A percentile compares a stretch with the other conserved stretches of the same genome.
These are phyloP conservation scores for Labrus mixtus DNA, from an alignment of 2,113 vertebrate genomes.

Conservation along the genomic window DNA sequence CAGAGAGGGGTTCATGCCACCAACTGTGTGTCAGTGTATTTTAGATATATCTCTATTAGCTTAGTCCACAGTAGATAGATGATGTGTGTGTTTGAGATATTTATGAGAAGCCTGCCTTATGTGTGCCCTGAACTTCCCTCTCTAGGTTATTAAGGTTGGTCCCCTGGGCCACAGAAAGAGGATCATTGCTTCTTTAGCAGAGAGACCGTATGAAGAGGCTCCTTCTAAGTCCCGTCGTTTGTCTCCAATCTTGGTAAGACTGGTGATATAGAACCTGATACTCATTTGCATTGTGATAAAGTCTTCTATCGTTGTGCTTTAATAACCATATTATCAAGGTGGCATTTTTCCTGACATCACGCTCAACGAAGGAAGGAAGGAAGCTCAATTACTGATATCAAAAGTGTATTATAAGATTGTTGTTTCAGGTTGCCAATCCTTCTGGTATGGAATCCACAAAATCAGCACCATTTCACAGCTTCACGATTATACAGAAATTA, in stretches of 20 bases:
- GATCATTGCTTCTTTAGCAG: slow-evolving; percentile 95
- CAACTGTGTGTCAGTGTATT: slow-evolving; percentile 55
- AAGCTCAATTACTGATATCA: background rate
- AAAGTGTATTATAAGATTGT: background rate
- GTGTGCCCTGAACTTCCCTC: slow-evolving; percentile 30
- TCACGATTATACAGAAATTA: background rate
- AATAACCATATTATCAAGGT: background rate
- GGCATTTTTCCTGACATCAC: background rate
- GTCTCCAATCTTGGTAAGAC: slow-evolving; percentile 94
- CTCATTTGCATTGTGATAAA: background rate
- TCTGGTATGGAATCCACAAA: background rate
- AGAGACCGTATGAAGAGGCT: slow-evolving; percentile 95
- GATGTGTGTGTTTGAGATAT: slow-evolving; percentile 28
- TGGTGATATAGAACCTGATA: background rate
- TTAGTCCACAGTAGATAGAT: slow-evolving; percentile 31
- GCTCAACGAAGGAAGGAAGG: background rate
- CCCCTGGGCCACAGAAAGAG: slow-evolving; percentile 95
- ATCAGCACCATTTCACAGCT: no score
- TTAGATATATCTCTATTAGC: slow-evolving; percentile 57
- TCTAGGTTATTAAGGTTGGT: slow-evolving; percentile 94
- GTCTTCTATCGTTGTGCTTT: background rate
- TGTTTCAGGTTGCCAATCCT: background rate
- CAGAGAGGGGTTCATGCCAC: slow-evolving; percentile 56
- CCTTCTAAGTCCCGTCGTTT: slow-evolving; percentile 93
- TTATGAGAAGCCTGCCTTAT: slow-evolving; percentile 34